Base-by-base conservation (phyloP, 2,113 vertebrate species). In the Scomber japonicus region DNA sequence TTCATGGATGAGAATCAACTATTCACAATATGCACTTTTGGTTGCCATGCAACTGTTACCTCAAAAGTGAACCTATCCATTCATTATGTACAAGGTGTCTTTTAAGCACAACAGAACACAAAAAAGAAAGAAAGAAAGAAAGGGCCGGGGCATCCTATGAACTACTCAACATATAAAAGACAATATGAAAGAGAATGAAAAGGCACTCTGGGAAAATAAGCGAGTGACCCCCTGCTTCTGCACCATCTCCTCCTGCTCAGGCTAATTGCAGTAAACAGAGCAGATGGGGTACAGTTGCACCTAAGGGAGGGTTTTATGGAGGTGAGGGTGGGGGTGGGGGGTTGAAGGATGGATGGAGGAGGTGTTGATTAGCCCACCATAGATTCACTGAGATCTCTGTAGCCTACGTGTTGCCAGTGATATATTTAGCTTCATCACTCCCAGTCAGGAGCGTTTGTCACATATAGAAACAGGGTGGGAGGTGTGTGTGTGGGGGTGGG, bases 271-370 rank as follows among this genome's bases (percentile, higher is more conserved):
- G 75, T 87, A 89, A 91, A 90, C 68, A 86, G 66, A 91, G 82
- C 93, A 93, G 92, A 94, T 94, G 90, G 91, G 91, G 77, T 79
- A 75, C 75, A 53, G 80, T 19, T 44, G 78, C 82, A 92, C 78
- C 77, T 79, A 24, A 71, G 88, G 80, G 77, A 90, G 80, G 67
- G 66, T 55, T 89, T 80, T 84, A 51, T 59, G 15, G 67, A 76
- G 69, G 69, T 84, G 60, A 62, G 66, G 78, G 46, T 66, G 81
- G 65, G 79, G 8, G 30, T 19, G n/a, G 50, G 40, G 30, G 61
- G 74, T 27, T 63, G 78, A 78, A 54, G 71, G 71, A 48, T 54
- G 72, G 54, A 72, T 51, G 71, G 75, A 16, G 31, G 69, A 81
- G 77, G 90, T 92, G 88, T 88, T 92, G 84, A 92, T 93, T 83